Conservation (phyloP, 2,888 invertebrate species). For the Scaptomyza tumidula region DNA sequence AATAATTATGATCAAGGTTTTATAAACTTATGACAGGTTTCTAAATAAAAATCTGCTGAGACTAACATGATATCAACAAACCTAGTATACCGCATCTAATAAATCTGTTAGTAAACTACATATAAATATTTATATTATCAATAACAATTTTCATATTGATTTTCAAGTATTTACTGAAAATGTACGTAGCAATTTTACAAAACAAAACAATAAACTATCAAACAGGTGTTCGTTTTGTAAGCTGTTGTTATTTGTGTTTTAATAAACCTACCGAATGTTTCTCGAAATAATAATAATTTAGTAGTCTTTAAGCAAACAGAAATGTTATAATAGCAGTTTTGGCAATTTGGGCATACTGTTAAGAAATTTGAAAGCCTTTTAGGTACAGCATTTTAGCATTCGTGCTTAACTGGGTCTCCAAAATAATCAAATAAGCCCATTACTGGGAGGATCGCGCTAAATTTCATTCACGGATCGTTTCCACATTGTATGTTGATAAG, state of each 20-base stretch:
- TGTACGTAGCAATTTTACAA: no score
- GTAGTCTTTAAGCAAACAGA: background rate
- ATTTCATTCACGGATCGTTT: slow-evolving; percentile 31
- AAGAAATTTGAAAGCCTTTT: background rate
- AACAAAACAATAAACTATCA: background rate
- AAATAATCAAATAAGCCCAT: slow-evolving; percentile 5
- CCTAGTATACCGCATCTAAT: background rate
- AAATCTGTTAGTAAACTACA: background rate
- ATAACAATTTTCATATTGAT: background rate
- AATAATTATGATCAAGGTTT: background rate
- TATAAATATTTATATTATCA: background rate
- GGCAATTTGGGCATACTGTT: background rate
- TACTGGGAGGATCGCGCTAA: slow-evolving; percentile 11
- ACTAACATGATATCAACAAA: background rate
- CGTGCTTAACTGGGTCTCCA: background rate
- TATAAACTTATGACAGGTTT: background rate
- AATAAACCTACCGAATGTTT: background rate
- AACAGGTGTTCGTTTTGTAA: background rate
- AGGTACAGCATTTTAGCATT: background rate
- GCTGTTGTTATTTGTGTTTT: no score
- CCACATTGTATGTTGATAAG: slow-evolving; percentile 31
- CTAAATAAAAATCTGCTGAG: background rate
- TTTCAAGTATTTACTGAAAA: background rate
- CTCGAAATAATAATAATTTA: no score
- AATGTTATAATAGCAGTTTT: background rate